These are phyloP conservation scores for Zoanthus sansibaricus DNA, from an alignment of 92 coral and sea anemone genomes.

Conservation along the genomic window DNA sequence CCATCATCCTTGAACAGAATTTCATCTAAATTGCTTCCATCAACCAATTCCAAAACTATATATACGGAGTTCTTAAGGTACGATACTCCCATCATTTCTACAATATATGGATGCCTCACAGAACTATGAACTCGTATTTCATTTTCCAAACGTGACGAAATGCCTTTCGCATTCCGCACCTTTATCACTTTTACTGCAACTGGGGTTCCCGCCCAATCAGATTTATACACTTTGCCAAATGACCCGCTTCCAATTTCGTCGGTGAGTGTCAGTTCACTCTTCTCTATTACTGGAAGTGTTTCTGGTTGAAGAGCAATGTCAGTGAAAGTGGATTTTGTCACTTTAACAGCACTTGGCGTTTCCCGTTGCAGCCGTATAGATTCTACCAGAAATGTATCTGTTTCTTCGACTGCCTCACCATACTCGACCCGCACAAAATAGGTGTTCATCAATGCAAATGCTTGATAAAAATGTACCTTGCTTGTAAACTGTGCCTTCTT, in stretches of 20 bases:
- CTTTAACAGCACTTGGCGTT: background rate
- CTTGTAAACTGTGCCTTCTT: slow-evolving; percentile 36
- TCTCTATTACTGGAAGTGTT: slow-evolving; percentile 45
- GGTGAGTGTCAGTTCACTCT: slow-evolving; percentile 44
- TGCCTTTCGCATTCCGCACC: slow-evolving; percentile 37
- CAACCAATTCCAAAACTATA: slow-evolving; percentile 38
- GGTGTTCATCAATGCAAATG: slow-evolving; percentile 31
- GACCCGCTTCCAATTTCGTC: slow-evolving; percentile 56
- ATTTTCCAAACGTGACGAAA: slow-evolving; percentile 32
- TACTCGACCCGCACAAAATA: slow-evolving; percentile 49
- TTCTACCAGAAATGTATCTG: slow-evolving; percentile 42
- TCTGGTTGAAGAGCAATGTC: slow-evolving; percentile 7
- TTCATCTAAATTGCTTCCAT: slow-evolving; percentile 48
- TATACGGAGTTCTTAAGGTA: slow-evolving; percentile 45
- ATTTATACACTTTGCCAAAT: slow-evolving; percentile 50
- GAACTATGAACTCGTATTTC: slow-evolving; percentile 50
- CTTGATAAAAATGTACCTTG: slow-evolving; percentile 37
- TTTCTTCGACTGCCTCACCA: slow-evolving; percentile 27
- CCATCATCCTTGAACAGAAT: slow-evolving; percentile 28
- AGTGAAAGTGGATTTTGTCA: slow-evolving; percentile 3
- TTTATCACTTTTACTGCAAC: slow-evolving; percentile 53
- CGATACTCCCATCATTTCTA: slow-evolving; percentile 55
- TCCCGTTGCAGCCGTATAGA: slow-evolving; percentile 4
- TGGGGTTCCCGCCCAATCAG: slow-evolving; percentile 45
- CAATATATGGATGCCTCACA: slow-evolving; percentile 47